Evolutionary conservation across 2,888 invertebrate genomes (phyloP).

Genomic region (Tipula confusa): DNA sequence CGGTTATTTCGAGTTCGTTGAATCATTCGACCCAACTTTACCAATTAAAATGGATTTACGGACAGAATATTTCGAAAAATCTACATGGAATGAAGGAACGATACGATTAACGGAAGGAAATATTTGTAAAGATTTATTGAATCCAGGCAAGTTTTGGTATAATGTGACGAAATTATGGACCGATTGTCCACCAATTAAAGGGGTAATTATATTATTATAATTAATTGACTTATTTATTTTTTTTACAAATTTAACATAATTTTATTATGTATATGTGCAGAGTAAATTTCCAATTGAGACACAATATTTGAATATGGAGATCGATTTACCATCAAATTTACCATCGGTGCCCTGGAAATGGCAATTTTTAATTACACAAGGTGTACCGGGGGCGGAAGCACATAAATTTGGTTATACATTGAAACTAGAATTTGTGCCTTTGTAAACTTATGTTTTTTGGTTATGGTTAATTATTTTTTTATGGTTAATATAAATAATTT

Average conservation of each 20-base stretch:
- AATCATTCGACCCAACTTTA: not conserved
- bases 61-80: not conserved
- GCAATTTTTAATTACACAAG: not conserved
- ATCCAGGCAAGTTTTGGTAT: not conserved
- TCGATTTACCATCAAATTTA: not conserved
- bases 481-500: too few relatives aligned
- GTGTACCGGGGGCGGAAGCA: not conserved
- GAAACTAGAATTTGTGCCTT: not conserved
- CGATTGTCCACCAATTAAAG: not conserved
- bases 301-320: not conserved
- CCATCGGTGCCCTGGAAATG: not conserved
- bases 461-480: too few relatives aligned
- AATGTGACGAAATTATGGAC: not conserved
- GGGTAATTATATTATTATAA: not conserved
- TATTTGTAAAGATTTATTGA: not conserved
- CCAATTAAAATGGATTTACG: not conserved
- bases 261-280: too few relatives aligned
- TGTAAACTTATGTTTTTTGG: not conserved
- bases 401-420: not conserved
- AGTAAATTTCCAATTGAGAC: not conserved
- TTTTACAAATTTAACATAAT: too few relatives aligned
- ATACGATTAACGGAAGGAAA: not conserved
- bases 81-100: not conserved
- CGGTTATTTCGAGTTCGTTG: not conserved
- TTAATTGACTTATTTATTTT: not conserved